A percentile compares a stretch with the other conserved stretches of the same genome.
These are phyloP conservation scores for Eremophila alpestris DNA, from an alignment of 2,797 vertebrate genomes.

Conservation along the genomic window DNA sequence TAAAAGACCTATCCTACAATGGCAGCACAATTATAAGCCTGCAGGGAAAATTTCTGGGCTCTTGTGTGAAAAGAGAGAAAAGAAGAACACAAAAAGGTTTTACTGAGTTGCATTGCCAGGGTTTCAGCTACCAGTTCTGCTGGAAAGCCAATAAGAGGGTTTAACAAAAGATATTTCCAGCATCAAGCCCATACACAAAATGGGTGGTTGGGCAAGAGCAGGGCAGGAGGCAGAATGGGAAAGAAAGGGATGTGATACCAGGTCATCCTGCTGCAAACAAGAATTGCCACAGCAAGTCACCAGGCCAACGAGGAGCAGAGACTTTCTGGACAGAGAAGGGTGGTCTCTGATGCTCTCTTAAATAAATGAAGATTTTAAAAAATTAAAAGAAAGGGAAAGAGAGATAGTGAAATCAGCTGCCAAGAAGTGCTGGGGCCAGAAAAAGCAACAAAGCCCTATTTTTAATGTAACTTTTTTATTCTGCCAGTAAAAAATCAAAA, in stretches of 20 bases:
- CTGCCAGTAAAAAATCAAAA: constrained; percentile 62
- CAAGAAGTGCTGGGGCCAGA: constrained; percentile 54
- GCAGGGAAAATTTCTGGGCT: constrained; percentile 54
- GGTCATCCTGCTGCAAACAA: neutral
- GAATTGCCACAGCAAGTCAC: neutral
- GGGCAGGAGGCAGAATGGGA: neutral
- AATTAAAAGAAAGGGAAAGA: neutral
- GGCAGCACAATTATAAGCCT: constrained; percentile 55
- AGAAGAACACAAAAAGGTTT: constrained; percentile 48
- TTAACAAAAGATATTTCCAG: constrained; percentile 38
- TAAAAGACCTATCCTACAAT: constrained; percentile 35
- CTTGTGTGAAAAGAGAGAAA: constrained; percentile 29
- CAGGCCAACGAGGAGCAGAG: neutral
- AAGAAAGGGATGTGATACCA: neutral
- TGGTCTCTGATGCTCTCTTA: neutral
- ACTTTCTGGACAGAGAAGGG: constrained; percentile 3
- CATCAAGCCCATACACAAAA: neutral
- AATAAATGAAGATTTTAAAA: neutral
- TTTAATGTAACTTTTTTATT: constrained; percentile 55
- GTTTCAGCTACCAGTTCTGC: constrained; percentile 40
- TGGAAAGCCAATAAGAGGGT: constrained; percentile 3
- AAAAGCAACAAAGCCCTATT: constrained; percentile 70
- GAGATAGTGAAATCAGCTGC: constrained; percentile 38
- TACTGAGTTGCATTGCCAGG: constrained; percentile 13
- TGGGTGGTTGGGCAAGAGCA: neutral